A percentile compares a stretch with the other conserved stretches of the same genome.
Conservation (phyloP, 2,888 invertebrate genomes). For the Tholera decimalis region DNA sequence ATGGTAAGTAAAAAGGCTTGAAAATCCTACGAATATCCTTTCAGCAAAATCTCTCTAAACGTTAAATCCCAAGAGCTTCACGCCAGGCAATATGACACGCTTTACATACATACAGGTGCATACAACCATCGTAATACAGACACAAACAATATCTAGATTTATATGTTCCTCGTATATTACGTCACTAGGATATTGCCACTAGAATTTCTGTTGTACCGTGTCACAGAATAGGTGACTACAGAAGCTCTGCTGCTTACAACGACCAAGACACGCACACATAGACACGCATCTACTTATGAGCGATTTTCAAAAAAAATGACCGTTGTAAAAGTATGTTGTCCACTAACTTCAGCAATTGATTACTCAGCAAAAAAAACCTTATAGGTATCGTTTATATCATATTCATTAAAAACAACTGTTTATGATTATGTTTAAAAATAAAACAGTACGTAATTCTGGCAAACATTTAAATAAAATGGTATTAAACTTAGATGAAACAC, state of each 20-base stretch:
- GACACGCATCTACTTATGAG: background rate
- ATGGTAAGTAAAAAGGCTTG: background rate
- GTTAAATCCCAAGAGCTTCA: slow-evolving; percentile 19
- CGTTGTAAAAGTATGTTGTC: no score
- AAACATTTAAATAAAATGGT: no score
- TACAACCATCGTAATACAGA: slow-evolving; percentile 15
- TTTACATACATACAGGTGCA: slow-evolving; percentile 41
- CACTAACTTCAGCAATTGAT: no score
- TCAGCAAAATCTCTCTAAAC: background rate
- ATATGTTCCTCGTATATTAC: slow-evolving; percentile 51
- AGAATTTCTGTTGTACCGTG: slow-evolving; percentile 46
- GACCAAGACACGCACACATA: background rate
- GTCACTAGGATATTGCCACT: slow-evolving; percentile 68
- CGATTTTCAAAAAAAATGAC: no score
- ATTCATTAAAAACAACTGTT: no score
- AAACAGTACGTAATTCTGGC: no score
- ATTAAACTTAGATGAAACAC: no score
- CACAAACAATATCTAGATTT: slow-evolving; percentile 49
- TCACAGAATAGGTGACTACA: background rate
- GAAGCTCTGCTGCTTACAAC: background rate
- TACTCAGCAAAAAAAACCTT: no score
- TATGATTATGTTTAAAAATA: no score
- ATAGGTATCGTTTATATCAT: no score
- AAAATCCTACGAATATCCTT: no score
- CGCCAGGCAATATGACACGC: slow-evolving; percentile 19